Percentiles rank a stretch among this genome's conserved stretches.
These are phyloP conservation scores for Listrodromus nycthemerus DNA, from an alignment of 2,888 invertebrate genomes.

Conservation along the genomic window DNA sequence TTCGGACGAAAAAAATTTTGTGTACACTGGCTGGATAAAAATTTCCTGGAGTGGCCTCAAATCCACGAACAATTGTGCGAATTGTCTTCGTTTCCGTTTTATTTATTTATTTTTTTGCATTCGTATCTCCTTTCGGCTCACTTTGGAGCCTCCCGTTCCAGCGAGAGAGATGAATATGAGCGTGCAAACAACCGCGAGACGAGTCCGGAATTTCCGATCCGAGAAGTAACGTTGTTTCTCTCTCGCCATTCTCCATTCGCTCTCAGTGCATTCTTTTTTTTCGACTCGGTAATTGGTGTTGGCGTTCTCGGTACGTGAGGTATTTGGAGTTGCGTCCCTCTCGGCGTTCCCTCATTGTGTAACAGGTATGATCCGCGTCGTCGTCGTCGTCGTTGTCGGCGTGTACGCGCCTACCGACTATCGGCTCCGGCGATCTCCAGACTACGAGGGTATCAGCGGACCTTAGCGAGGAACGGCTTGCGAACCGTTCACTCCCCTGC, in stretches of 20 bases:
- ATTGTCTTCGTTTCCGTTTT: not conserved
- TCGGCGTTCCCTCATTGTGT: conserved; percentile 76
- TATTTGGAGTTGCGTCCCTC: conserved; percentile 24
- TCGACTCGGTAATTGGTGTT: conserved; percentile 79
- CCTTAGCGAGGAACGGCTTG: conserved; percentile 31
- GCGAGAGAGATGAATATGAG: conserved; percentile 4
- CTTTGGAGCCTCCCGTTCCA: not conserved
- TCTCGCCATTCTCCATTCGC: conserved; percentile 53
- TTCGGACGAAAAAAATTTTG: too few species aligned
- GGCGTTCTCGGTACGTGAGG: conserved; percentile 69
- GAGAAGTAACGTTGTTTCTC: conserved; percentile 61
- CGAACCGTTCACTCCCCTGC: conserved; percentile 73
- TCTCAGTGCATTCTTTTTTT: conserved; percentile 69
- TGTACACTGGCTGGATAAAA: not conserved
- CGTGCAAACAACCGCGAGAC: conserved; percentile 31
- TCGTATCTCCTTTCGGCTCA: not conserved
- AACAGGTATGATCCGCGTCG: conserved; percentile 71
- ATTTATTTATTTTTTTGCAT: not conserved
- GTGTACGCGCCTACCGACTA: conserved; percentile 74
- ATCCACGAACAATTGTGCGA: not conserved
- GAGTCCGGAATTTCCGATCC: conserved; percentile 40
- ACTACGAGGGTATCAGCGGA: conserved; percentile 60
- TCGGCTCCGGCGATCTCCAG: conserved; percentile 77
- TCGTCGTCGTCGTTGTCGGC: conserved; percentile 67
- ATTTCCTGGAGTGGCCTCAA: not conserved